Conservation (phyloP, 2,113 vertebrate genomes). For the Tetraodon nigroviridis region DNA sequence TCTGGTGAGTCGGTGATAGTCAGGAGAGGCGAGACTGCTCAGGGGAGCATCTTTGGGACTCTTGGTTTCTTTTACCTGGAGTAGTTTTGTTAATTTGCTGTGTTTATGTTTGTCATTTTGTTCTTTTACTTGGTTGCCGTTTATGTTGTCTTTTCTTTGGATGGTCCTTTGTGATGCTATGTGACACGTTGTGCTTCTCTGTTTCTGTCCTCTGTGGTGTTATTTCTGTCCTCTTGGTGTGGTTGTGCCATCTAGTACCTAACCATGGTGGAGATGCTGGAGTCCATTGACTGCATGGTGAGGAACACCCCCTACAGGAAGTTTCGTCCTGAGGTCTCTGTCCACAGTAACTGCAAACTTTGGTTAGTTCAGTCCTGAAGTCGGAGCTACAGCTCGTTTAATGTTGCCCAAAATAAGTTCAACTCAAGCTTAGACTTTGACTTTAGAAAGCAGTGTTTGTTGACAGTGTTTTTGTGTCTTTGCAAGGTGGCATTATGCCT, state of each 20-base stretch:
- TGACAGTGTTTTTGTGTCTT: neutral
- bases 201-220: no score
- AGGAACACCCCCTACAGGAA: conserved; percentile 90
- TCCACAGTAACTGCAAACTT: conserved; percentile 71
- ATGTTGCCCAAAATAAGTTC: neutral
- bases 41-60: neutral
- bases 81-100: no score
- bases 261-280: conserved; percentile 88
- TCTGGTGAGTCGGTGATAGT: no score
- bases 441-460: neutral
- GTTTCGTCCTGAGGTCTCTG: conserved; percentile 78
- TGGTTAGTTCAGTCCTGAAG: conserved; percentile 77
- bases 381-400: no score
- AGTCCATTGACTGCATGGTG: conserved; percentile 91
- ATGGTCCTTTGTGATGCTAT: no score
- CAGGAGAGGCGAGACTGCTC: no score
- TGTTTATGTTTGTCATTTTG: no score
- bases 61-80: neutral
- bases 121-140: no score
- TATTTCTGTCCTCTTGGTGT: no score
- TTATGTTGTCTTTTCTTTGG: no score
- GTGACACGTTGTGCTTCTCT: no score
- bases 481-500: conserved; percentile 87
- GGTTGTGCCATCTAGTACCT: conserved; percentile 77
- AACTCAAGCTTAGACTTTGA: neutral